phyloP scores from a whole-genome alignment of 92 coral and sea anemone genomes.

The Montipora capitata region DNA sequence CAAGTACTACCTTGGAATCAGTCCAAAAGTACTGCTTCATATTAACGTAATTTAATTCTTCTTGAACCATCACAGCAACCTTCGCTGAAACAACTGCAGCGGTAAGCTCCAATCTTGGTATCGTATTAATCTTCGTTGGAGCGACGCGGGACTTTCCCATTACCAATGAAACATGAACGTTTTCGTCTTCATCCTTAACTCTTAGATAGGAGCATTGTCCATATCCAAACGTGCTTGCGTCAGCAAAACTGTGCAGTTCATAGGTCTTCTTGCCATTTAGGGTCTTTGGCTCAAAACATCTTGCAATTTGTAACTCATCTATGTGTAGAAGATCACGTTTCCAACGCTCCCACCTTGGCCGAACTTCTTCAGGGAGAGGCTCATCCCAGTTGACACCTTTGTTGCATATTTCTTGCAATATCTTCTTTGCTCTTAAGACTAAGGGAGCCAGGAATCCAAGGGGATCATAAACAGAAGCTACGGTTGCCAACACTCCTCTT shows the following conservation, averaged over 20 bases:
- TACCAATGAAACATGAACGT: constrained; percentile 24
- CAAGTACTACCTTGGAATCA: constrained; percentile 36
- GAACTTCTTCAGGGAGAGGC: constrained; percentile 25
- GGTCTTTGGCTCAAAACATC: constrained; percentile 30
- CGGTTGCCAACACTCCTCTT: constrained; percentile 18
- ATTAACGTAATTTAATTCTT: constrained; percentile 27
- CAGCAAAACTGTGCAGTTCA: constrained; percentile 11
- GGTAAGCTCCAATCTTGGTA: constrained; percentile 58
- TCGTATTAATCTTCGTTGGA: constrained; percentile 24
- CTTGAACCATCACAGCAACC: constrained; percentile 16
- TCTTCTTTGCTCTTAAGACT: constrained; percentile 21
- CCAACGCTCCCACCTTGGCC: constrained; percentile 44
- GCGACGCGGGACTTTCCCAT: constrained; percentile 38
- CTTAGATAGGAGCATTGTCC: constrained; percentile 24
- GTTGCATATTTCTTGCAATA: neutral
- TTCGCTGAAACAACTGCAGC: constrained; percentile 41
- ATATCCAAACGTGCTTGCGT: constrained; percentile 36
- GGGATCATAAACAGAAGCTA: constrained; percentile 23
- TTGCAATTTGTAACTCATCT: constrained; percentile 12
- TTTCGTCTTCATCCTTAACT: constrained; percentile 12
- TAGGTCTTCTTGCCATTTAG: neutral
- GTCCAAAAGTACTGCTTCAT: constrained; percentile 28
- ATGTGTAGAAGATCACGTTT: constrained; percentile 1
- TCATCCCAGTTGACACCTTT: constrained; percentile 26
- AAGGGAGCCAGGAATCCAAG: constrained; percentile 46